Evolutionary conservation across 2,113 vertebrate genomes (phyloP).

Genomic region (Columba livia): DNA sequence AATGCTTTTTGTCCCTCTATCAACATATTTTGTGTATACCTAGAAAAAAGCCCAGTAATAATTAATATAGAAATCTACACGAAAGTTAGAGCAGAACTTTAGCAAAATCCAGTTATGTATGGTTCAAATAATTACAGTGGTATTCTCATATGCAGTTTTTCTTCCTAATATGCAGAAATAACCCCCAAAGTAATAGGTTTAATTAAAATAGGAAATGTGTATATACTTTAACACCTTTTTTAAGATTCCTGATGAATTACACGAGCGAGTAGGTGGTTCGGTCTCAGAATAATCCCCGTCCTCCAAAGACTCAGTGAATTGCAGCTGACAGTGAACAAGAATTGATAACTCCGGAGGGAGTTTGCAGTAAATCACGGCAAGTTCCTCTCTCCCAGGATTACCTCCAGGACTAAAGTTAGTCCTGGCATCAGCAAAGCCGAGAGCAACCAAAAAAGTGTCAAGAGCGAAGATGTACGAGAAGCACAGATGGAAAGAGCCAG

Average conservation of each 20-base stretch:
- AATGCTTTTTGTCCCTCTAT: not conserved
- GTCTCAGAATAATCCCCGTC: not conserved
- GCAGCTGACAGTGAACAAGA: not conserved
- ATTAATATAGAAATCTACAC: not conserved
- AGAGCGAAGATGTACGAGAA: slow-evolving; percentile 47
- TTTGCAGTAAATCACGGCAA: slow-evolving; percentile 16
- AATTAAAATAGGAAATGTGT: not conserved
- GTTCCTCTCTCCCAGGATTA: slow-evolving; percentile 4
- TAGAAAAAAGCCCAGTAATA: not conserved
- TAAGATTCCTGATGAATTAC: not conserved
- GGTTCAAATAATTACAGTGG: not conserved
- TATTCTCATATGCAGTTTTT: not conserved
- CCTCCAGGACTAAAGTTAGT: not conserved
- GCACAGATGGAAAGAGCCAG: slow-evolving; percentile 60
- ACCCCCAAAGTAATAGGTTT: not conserved
- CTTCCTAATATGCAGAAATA: not conserved
- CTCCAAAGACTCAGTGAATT: not conserved
- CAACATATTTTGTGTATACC: not conserved
- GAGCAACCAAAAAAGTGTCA: slow-evolving; percentile 62
- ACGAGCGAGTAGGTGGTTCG: not conserved
- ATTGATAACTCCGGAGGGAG: not conserved
- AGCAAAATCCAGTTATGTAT: not conserved
- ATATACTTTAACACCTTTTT: not conserved
- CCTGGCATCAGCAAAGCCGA: not conserved
- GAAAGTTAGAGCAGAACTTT: not conserved